Base-by-base conservation (phyloP, 2,888 invertebrate species). In the Sminthurides aquaticus region DNA sequence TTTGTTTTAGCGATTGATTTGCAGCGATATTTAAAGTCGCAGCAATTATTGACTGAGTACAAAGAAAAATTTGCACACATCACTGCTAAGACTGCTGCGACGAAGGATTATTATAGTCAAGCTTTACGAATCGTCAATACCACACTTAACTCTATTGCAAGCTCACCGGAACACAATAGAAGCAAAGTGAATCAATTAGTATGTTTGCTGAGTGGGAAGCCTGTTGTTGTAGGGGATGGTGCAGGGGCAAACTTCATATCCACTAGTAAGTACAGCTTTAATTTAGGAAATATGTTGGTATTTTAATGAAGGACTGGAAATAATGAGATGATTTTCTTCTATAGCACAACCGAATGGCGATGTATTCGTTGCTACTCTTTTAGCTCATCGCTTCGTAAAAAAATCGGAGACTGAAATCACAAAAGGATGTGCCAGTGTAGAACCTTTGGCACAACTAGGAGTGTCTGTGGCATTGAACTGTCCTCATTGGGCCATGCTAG, bases 341-440 rank as follows among this genome's bases (percentile, higher is more conserved):
- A 20, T 52, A 72, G 72, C 54, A 24, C 58, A 66, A 18, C 69
- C 49, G 11, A 67, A 68, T 24, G 74, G 74, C 2, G 66, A 70
- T 27, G 15, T 67, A 18, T 73, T 74, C 57, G 69, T 71, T 1
- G 61, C 67, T 54, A 73, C 71, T 27, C 63, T 73, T 1, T 57
- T 74, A 1, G 74, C 73, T 0, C 71, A 66, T 57, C 71, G 72
- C 1, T 73, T 72, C 59, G 70, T 74, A 3, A 74, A 73, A 57
- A 74, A 74, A 49, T 66, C 73, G 1, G 73, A 74, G 49, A 68
- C 71, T 8, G 74, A 74, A 54, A 70, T 73, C 3, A 67, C 69
- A 5, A 66, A 71, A 64, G 71, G 69, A 15, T 68, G 63, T 24
- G 64, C 67, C 5, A 69, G 67, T 27, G 65, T 74, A 1, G 69